These are phyloP conservation scores for Caenorhabditis wallacei DNA, from an alignment of 2,888 invertebrate genomes.

Conservation along the genomic window DNA sequence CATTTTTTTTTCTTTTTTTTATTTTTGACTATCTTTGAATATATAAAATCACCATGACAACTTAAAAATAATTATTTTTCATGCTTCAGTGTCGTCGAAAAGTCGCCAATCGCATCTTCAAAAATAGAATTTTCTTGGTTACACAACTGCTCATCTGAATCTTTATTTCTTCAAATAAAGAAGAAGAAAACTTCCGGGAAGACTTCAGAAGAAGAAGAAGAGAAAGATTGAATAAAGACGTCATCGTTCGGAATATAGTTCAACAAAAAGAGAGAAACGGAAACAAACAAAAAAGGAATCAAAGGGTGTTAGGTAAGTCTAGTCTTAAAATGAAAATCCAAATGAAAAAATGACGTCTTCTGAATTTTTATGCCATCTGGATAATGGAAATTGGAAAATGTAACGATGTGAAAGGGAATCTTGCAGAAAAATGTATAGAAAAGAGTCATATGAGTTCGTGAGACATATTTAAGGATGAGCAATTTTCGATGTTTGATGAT, in stretches of 20 bases:
- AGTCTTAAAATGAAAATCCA: slow-evolving; percentile 10
- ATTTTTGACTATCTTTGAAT: background rate
- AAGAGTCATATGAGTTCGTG: background rate
- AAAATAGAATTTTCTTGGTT: slow-evolving; percentile 5
- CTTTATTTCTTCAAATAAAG: slow-evolving; percentile 8
- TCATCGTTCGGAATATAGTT: slow-evolving; percentile 5
- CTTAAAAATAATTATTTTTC: background rate
- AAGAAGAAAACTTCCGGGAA: slow-evolving; percentile 1
- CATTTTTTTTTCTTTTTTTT: background rate
- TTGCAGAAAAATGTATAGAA: background rate
- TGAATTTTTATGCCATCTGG: slow-evolving; percentile 8
- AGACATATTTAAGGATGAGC: slow-evolving; percentile 2
- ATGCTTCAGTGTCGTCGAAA: slow-evolving; percentile 27
- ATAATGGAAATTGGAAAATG: slow-evolving; percentile 18
- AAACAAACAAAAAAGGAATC: slow-evolving; percentile 24
- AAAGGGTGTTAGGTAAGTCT: slow-evolving; percentile 22
- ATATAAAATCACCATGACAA: slow-evolving; percentile 13
- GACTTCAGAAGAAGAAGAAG: slow-evolving; percentile 21
- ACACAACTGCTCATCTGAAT: background rate
- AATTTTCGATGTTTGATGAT: background rate
- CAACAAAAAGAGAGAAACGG: background rate
- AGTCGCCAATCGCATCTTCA: background rate
- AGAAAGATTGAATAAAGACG: too few species aligned
- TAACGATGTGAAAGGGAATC: background rate
- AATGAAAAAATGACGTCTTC: slow-evolving; percentile 11